Base-by-base conservation (phyloP, 2,797 vertebrate genomes). In the Coccyzus lansbergi region DNA sequence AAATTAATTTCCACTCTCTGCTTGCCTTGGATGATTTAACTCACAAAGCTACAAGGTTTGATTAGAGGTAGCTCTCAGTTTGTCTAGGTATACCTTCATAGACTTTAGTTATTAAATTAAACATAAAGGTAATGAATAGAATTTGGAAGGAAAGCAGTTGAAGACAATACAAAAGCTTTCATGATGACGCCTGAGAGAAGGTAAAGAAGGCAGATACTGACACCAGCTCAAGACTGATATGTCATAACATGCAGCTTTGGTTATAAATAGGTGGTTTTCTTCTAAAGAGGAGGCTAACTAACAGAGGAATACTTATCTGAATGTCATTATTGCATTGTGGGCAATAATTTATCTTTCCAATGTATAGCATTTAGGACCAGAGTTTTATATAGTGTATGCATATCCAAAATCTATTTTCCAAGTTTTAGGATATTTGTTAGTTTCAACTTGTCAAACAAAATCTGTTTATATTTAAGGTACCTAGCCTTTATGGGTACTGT, bases 1-100 rank as follows among this genome's bases (percentile, higher is more conserved):
- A 76, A 77, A 85, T 12, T 68, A 10, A 56, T 91, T 93, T 77
- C 26, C 48, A n/a, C 72, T 83, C 67, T 84, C 60, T 36, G 12
- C 24, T 49, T 42, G 20, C 53, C 22, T 68, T 60, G 46, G 49
- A 42, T 2, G 3, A 80, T 70, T 91, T 86, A 72, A 68, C 24
- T 63, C 38, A 76, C 19, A 74, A 75, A 70, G 36, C 64, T 36
- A 25, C 28, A 60, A 46, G 16, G 19, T 56, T 71, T 55, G 38
- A 9, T 75, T 68, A 78, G 34, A 71, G 17, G 38, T 18, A 53
- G 22, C 49, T 83, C 31, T 64, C 38, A n/a, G 17, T 64, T 80
- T 83, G 18, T 72, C 59, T 51, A 62, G 28, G 8, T 36, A 49
- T 12, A 29, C 17, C 38, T 78, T 52, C n/a, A 40, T 5, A 67